These are phyloP conservation scores for Lophura nycthemera DNA, from an alignment of 2,113 vertebrate species.

Conservation along the genomic window DNA sequence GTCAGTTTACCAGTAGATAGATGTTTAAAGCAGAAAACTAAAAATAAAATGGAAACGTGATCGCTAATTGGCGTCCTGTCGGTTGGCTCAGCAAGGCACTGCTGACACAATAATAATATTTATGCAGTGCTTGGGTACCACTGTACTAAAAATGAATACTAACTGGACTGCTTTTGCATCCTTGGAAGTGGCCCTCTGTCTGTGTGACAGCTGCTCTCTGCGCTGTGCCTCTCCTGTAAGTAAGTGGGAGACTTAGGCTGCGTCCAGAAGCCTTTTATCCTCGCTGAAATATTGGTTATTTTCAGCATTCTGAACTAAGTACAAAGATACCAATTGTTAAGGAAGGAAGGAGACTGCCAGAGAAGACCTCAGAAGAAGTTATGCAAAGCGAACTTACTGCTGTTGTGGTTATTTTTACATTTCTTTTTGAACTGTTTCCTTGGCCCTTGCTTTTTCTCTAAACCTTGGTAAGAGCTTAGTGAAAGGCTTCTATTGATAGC, in stretches of 20 bases:
- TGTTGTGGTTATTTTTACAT: not conserved
- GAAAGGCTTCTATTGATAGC: not conserved
- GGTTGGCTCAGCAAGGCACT: constrained; percentile 11
- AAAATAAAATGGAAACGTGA: constrained; percentile 17
- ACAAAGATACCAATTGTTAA: not conserved
- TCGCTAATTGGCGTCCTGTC: constrained; percentile 47
- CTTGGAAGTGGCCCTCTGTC: not conserved
- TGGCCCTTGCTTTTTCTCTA: not conserved
- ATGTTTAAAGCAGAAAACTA: not conserved
- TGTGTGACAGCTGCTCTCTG: not conserved
- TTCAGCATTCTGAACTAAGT: not conserved
- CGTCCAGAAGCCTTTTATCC: constrained; percentile 14
- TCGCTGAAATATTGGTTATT: constrained; percentile 42
- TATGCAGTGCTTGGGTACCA: not conserved
- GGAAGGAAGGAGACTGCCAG: not conserved
- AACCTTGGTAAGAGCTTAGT: not conserved
- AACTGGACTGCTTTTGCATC: constrained; percentile 31
- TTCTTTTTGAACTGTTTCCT: not conserved
- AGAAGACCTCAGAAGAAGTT: not conserved
- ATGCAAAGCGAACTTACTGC: not conserved
- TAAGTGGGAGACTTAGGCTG: not conserved
- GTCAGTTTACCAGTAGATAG: not conserved
- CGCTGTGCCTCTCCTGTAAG: not conserved
- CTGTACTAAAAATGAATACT: constrained; percentile 2
- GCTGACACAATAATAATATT: constrained; percentile 17